phyloP scores from a whole-genome alignment of 2,797 vertebrate genomes.

The Anisognathus igniventris region DNA sequence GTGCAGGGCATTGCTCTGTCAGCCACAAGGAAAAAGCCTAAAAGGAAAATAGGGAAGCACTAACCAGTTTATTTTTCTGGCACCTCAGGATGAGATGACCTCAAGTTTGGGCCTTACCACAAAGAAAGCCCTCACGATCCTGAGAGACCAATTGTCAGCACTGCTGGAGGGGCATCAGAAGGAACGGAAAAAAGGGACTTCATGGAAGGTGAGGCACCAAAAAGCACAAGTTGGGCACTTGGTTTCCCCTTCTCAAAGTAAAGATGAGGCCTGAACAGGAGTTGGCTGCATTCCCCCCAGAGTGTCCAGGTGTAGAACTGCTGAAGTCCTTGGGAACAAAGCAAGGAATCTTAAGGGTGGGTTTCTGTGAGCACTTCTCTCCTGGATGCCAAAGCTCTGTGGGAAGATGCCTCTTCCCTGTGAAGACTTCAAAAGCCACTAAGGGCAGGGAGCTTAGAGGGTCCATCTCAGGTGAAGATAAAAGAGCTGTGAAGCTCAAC shows the following conservation, averaged over 20 bases:
- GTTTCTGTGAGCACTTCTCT: background rate
- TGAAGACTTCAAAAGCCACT: background rate
- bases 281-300: background rate
- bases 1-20: background rate
- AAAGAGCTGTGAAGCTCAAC: background rate
- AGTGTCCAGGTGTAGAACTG: background rate
- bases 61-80: constrained; percentile 5
- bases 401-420: background rate
- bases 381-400: background rate
- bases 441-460: background rate
- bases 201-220: constrained; percentile 78
- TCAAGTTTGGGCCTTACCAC: constrained; percentile 88
- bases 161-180: constrained; percentile 88
- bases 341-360: background rate
- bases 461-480: background rate
- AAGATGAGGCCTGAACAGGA: background rate
- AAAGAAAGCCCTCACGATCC: constrained; percentile 84
- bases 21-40: background rate
- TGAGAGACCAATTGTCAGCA: constrained; percentile 87
- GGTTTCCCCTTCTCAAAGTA: background rate
- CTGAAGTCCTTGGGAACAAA: background rate
- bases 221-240: background rate
- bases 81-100: constrained; percentile 80
- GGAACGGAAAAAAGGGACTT: constrained; percentile 69
- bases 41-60: background rate